Evolutionary conservation across 2,797 vertebrate genomes (phyloP), one percentile per base, ranked within the genome.

Genomic region (Margarornis squamiger): DNA sequence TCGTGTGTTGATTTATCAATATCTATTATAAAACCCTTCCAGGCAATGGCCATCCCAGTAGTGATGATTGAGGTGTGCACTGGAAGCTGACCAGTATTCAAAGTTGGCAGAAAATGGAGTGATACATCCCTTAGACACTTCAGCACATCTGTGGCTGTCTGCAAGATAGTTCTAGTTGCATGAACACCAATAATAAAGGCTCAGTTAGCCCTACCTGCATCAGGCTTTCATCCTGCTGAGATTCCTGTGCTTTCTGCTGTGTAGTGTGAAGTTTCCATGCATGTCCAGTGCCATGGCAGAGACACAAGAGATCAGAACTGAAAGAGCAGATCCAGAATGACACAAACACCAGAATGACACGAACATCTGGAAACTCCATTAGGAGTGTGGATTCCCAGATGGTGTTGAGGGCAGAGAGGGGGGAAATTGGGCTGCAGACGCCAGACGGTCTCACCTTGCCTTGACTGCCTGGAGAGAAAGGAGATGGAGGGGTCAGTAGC

Each of bases 381-480:
- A 95, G 86, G 71, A 93, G 30, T n/a, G 59, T 90, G 55, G 89
- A 81, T 93, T 96, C 88, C 70, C 96, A 96, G 87, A 92, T 96
- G 92, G 70, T 86, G 73, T 59, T 94, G 62, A 5, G 78, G 2
- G 30, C 2, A 2, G 29, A 5, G 27, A 10, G 55, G 3, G 18
- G 8, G 4, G 16, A 21, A 82, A 73, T 20, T 48, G 70, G 92
- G 51, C 85, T 79, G 91, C 57, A 94, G 90, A 86, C 22, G 59
- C 87, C 88, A 96, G 96, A 90, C 79, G 3, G 73, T 94, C 83
- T 96, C 93, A 93, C 94, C 91, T 96, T 93, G 90, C 83, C 48
- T 95, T 90, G 88, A 92, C 29, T 0, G 89, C 91, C 67, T 75
- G 79, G 62, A 78, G 76, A 59, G 78, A 93, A 82, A 63, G n/a